These are phyloP conservation scores for Mallotus villosus DNA, from an alignment of 2,797 vertebrate species.

Conservation along the genomic window DNA sequence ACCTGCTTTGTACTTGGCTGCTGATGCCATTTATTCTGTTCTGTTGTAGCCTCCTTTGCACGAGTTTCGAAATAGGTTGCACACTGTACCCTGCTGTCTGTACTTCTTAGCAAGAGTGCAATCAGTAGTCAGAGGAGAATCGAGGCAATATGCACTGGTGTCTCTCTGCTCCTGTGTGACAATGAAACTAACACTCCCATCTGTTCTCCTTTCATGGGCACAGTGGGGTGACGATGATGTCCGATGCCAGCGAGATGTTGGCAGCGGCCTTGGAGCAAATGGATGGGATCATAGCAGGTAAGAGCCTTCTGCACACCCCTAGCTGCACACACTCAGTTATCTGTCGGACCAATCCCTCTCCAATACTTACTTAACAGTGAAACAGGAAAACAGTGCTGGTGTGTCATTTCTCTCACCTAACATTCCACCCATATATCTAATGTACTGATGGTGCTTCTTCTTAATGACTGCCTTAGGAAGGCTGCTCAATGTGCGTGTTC, in stretches of 20 bases:
- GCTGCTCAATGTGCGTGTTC: background rate
- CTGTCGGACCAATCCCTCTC: background rate
- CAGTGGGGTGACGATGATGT: slow-evolving; percentile 83
- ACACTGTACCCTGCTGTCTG: background rate
- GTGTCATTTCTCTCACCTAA: too few relatives aligned
- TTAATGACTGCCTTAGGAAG: background rate
- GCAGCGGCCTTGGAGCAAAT: slow-evolving; percentile 97
- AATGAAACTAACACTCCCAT: background rate
- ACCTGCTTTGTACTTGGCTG: background rate
- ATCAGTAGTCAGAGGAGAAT: background rate
- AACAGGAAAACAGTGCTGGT: too few relatives aligned
- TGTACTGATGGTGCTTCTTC: background rate
- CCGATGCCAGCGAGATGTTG: slow-evolving; percentile 96
- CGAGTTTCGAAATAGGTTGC: background rate
- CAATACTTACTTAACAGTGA: background rate
- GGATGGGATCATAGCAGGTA: slow-evolving; percentile 98
- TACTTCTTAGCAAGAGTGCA: too few relatives aligned
- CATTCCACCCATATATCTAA: background rate
- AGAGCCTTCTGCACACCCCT: slow-evolving; percentile 28
- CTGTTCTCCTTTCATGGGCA: slow-evolving; percentile 53
- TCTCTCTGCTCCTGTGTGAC: background rate
- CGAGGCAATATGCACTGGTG: background rate
- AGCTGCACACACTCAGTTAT: background rate
- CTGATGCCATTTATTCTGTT: background rate
- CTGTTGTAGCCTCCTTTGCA: background rate